phyloP scores from a whole-genome alignment of 2,797 vertebrate species.

The Periparus ater region DNA sequence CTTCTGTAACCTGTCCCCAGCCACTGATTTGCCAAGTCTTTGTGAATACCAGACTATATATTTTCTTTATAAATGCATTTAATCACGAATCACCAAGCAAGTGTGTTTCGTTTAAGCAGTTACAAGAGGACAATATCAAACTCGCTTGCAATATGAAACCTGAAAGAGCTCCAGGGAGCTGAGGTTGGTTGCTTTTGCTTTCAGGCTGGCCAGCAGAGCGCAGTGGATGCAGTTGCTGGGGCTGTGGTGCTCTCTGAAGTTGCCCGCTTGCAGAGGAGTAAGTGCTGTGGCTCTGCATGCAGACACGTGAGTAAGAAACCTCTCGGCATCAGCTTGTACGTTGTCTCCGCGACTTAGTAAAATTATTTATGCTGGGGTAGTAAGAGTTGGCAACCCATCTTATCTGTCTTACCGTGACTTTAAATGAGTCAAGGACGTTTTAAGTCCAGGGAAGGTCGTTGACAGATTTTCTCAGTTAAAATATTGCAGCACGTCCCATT shows the following conservation, averaged over 20 bases:
- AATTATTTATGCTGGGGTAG: not conserved
- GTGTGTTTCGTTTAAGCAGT: not conserved
- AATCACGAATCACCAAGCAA: not conserved
- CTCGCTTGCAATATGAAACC: not conserved
- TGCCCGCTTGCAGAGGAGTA: constrained; percentile 82
- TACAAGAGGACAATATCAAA: not conserved
- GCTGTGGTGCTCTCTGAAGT: constrained; percentile 79
- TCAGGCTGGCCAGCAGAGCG: constrained; percentile 82
- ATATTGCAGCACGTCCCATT: constrained; percentile 3
- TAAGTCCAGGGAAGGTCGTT: constrained; percentile 18
- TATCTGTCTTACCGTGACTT: constrained; percentile 13
- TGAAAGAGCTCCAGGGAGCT: not conserved
- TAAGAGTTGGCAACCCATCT: constrained; percentile 30
- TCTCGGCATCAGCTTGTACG: not conserved
- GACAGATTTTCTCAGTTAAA: constrained; percentile 44
- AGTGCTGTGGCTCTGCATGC: constrained; percentile 82
- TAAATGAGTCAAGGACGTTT: constrained; percentile 19
- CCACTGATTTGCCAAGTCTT: not conserved
- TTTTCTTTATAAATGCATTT: not conserved
- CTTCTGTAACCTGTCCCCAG: not conserved
- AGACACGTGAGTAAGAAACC: constrained; percentile 81
- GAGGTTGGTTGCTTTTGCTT: not conserved
- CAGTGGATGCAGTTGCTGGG: constrained; percentile 80
- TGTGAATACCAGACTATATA: not conserved
- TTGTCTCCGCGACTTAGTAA: constrained; percentile 17